Conservation (phyloP, 2,113 vertebrate genomes). For the Regulus satrapa region DNA sequence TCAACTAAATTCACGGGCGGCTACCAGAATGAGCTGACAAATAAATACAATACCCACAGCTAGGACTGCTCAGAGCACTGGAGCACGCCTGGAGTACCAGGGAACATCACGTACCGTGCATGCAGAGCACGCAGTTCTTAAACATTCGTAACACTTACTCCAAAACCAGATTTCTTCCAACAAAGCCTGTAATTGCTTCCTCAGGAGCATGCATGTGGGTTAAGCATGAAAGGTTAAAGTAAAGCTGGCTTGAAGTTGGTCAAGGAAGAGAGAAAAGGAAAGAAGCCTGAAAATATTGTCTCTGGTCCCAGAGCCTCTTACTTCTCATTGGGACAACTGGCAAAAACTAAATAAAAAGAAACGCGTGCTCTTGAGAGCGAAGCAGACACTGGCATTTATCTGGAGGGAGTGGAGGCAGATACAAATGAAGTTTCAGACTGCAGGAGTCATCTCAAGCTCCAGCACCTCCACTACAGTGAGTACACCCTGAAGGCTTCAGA, state of each 20-base stretch:
- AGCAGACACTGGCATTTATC: neutral
- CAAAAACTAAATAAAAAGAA: neutral
- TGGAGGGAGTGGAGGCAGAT: neutral
- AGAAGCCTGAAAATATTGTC: constrained; percentile 44
- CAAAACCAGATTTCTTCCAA: constrained; percentile 67
- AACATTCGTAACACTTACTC: constrained; percentile 58
- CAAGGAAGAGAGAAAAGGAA: neutral
- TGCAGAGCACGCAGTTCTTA: constrained; percentile 50
- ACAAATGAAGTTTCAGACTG: neutral
- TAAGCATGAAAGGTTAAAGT: constrained; percentile 34
- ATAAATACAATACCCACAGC: constrained; percentile 64
- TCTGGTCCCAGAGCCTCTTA: neutral
- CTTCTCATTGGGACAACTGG: neutral
- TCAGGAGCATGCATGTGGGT: constrained; percentile 35
- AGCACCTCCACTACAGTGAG: neutral
- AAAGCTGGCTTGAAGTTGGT: constrained; percentile 55
- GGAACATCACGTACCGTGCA: constrained; percentile 60
- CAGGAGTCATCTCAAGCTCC: neutral
- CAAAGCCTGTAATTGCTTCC: constrained; percentile 54
- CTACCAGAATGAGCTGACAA: constrained; percentile 58
- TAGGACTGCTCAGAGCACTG: constrained; percentile 62
- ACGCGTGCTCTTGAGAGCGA: neutral
- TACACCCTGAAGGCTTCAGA: neutral
- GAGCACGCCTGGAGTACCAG: constrained; percentile 42
- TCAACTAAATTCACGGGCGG: constrained; percentile 35